Base-by-base conservation (phyloP, 2,797 vertebrate species). In the Thamnophis elegans region DNA sequence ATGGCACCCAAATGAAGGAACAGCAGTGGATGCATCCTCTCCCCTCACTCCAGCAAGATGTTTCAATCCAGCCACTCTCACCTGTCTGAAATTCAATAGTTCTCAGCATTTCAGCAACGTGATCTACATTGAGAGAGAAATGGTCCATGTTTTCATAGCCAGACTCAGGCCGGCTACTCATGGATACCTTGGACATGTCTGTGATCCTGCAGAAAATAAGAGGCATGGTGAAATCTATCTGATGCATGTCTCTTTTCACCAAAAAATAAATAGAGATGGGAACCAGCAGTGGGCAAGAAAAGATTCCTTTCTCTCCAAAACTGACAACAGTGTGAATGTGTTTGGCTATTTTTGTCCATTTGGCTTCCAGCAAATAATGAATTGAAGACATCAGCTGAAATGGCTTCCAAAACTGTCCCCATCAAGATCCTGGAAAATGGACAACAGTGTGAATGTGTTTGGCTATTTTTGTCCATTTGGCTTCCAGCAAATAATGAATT, bases 141-240 rank as follows among this genome's bases (percentile, higher is more conserved):
- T 98, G 98, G 92, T 98, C 98, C 99, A 99, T 98, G 78, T 97
- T 98, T 95, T 99, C 98, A 0, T 98, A 99, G 62, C 98, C 98
- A 0, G 97, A 97, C 90, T 98, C 98, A 0, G 97, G 98, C 68
- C 97, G 98, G 91, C 98, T 98, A 18, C 97, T 93, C 95, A 98
- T 94, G 0, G 98, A 97, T 14, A 97, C 97, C 88, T 98, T 98
- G 59, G 98, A 97, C 94, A 97, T 97, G 1, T 95, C 96, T 0
- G 97, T 97, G 97, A 98, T 98, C 94, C 98, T 99, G 97, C 6
- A 82, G 88, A 73, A 7, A 1, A 0, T 0, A 2, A 2, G 14
- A 11, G 13, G 20, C 85, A 7, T 3, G 56, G 9, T 58, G 1
- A 25, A 47, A 36, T 54, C 3, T 32, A 51, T 32, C 16, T 42